Evolutionary conservation across 2,888 invertebrate genomes (phyloP).

Genomic region (Malacosoma neustria): DNA sequence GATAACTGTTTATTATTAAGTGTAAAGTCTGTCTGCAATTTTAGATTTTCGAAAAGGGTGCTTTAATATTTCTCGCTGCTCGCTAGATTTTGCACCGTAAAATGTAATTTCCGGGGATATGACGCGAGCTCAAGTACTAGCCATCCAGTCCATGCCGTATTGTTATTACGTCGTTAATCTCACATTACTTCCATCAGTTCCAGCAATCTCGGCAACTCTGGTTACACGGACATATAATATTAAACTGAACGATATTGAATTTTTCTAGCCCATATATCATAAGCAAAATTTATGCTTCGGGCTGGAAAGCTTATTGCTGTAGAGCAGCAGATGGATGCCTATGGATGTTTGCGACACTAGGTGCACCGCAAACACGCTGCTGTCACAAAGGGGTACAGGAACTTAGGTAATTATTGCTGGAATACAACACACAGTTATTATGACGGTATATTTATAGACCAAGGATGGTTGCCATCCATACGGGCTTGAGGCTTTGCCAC

Average conservation of each 20-base stretch:
- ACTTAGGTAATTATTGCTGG: background rate
- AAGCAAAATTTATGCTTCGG: no score
- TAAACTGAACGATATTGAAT: no score
- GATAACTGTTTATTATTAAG: no score
- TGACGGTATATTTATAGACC: no score
- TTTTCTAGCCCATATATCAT: no score
- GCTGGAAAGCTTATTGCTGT: no score
- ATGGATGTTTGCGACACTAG: background rate
- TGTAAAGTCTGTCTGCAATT: no score
- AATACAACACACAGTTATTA: background rate
- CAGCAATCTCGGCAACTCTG: slow-evolving; percentile 14
- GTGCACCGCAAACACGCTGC: background rate
- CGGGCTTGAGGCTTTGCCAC: no score
- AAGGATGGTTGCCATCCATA: no score
- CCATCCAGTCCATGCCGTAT: background rate
- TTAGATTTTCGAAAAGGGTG: no score
- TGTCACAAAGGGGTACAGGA: background rate
- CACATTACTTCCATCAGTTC: slow-evolving; percentile 26
- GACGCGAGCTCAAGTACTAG: background rate
- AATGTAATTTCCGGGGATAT: background rate
- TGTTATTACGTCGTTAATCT: slow-evolving; percentile 21
- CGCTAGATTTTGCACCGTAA: background rate
- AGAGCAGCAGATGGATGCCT: no score
- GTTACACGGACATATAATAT: no score
- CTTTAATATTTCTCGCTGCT: background rate